Conservation (phyloP, 2,888 invertebrate species). For the Spodoptera exigua region DNA sequence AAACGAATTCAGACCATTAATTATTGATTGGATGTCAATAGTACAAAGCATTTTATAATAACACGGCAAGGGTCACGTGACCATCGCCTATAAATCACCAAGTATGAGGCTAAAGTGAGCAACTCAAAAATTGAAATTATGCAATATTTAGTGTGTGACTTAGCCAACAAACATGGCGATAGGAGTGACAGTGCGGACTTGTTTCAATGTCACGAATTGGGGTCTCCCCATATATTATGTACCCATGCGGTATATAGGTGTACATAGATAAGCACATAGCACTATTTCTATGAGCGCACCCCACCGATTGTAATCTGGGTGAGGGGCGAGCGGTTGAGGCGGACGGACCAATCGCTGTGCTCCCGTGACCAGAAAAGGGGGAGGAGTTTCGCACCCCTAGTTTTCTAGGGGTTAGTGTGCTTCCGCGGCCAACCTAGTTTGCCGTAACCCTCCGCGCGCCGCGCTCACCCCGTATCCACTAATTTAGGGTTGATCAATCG, state of each 20-base stretch:
- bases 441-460: conserved; percentile 80
- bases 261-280: conserved; percentile 83
- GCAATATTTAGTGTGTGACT: conserved; percentile 13
- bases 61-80: neutral
- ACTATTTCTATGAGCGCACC: conserved; percentile 89
- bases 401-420: conserved; percentile 90
- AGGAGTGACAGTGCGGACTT: conserved; percentile 54
- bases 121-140: conserved; percentile 1
- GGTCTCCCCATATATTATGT: conserved; percentile 78
- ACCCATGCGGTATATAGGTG: conserved; percentile 74
- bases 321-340: conserved; percentile 85
- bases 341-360: conserved; percentile 87
- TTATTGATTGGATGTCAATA: neutral
- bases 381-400: conserved; percentile 90
- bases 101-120: neutral
- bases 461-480: conserved; percentile 79
- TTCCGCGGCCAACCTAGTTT: conserved; percentile 89
- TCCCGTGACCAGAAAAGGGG: conserved; percentile 89
- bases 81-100: neutral
- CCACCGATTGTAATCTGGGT: conserved; percentile 89
- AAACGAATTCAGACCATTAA: neutral
- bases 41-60: neutral
- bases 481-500: conserved; percentile 89
- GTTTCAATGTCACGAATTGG: conserved; percentile 85
- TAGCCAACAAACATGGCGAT: conserved; percentile 29